phyloP scores from a whole-genome alignment of 2,888 invertebrate genomes.

The Theretra japonica region DNA sequence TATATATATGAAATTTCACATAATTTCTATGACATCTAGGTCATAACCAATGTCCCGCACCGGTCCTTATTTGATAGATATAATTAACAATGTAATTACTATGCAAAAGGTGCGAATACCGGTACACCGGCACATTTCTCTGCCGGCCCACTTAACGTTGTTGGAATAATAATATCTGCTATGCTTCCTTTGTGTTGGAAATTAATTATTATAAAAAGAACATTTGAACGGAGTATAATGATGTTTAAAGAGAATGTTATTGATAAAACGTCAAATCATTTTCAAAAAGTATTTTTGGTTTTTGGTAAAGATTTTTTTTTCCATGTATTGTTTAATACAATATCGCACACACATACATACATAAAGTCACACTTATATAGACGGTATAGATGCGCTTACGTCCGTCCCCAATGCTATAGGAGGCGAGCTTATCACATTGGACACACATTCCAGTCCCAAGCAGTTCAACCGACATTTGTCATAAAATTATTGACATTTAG shows the following conservation, averaged over 20 bases:
- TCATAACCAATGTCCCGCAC: not conserved
- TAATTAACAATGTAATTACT: constrained; percentile 16
- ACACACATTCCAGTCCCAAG: too few species aligned
- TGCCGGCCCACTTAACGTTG: constrained; percentile 3
- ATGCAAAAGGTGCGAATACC: constrained; percentile 12
- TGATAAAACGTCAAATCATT: too few species aligned
- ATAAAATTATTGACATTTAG: not conserved
- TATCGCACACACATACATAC: too few species aligned
- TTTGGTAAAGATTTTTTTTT: too few species aligned
- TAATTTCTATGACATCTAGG: not conserved
- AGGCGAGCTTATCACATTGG: too few species aligned
- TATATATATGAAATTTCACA: not conserved
- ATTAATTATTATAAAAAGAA: not conserved
- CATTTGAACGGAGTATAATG: not conserved
- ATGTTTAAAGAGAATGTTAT: not conserved
- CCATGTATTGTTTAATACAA: too few species aligned
- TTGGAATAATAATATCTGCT: constrained; percentile 7
- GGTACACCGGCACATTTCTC: constrained; percentile 7
- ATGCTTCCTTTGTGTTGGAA: not conserved
- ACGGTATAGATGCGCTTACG: too few species aligned
- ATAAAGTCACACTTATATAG: too few species aligned
- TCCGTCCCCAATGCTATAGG: too few species aligned
- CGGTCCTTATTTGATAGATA: not conserved
- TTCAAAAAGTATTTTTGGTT: too few species aligned
- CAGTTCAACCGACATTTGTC: not conserved